Conservation (phyloP, 2,797 vertebrate species). For the Gouania willdenowi region DNA sequence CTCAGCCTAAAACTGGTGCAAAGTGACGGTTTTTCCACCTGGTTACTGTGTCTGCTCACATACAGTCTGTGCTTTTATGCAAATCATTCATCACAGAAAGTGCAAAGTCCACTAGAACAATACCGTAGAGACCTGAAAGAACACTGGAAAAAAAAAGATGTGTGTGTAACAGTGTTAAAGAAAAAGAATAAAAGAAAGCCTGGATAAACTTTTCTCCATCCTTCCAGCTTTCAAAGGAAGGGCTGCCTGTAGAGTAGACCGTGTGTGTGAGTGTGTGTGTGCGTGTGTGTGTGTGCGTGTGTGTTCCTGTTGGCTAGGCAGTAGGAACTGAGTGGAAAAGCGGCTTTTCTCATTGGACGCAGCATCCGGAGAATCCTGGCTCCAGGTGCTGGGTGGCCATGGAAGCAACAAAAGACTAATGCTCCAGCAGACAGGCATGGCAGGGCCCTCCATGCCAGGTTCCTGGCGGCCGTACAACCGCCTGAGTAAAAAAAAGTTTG, state of each 20-base stretch:
- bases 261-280: conserved; percentile 28
- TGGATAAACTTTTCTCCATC: conserved; percentile 47
- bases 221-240: conserved; percentile 58
- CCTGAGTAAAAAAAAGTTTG: conserved; percentile 47
- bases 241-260: conserved; percentile 51
- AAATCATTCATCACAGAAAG: conserved; percentile 74
- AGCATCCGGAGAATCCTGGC: conserved; percentile 64
- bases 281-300: conserved; percentile 24
- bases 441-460: conserved; percentile 50
- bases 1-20: too few species aligned
- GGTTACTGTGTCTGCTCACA: conserved; percentile 47
- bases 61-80: conserved; percentile 71
- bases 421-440: conserved; percentile 38
- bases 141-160: conserved; percentile 29
- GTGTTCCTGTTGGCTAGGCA: conserved; percentile 45
- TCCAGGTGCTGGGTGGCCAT: conserved; percentile 35
- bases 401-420: conserved; percentile 55
- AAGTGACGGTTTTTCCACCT: conserved; percentile 69
- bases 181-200: conserved; percentile 18
- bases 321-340: conserved; percentile 42
- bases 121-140: conserved; percentile 57
- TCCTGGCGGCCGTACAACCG: conserved; percentile 55
- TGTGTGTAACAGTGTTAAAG: conserved; percentile 7
- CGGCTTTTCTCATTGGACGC: conserved; percentile 54
- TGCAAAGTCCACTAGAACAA: conserved; percentile 71